These are phyloP conservation scores for Pseudochromis fuscus DNA, from an alignment of 2,797 vertebrate species.

Conservation along the genomic window DNA sequence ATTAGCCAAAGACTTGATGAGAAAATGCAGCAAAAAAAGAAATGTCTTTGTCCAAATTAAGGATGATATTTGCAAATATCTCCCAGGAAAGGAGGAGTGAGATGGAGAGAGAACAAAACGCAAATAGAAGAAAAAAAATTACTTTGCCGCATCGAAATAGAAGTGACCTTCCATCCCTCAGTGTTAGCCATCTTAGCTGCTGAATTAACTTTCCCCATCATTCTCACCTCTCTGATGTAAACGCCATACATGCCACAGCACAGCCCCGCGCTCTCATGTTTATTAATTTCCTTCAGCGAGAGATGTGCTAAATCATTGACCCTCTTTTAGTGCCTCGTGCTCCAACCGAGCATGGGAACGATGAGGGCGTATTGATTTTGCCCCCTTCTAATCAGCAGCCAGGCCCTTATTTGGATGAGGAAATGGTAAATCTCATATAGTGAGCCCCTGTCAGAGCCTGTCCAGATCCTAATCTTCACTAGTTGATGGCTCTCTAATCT, in stretches of 20 bases:
- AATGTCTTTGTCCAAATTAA: slow-evolving; percentile 15
- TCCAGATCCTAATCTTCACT: slow-evolving; percentile 73
- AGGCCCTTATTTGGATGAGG: slow-evolving; percentile 69
- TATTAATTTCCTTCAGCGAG: slow-evolving; percentile 75
- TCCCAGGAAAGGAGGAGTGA: slow-evolving; percentile 9
- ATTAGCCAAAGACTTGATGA: slow-evolving; percentile 6
- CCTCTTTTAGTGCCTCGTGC: slow-evolving; percentile 71
- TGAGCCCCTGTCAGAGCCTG: slow-evolving; percentile 71
- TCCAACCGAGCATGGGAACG: slow-evolving; percentile 74
- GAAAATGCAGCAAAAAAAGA: slow-evolving; percentile 3
- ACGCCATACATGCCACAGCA: slow-evolving; percentile 43
- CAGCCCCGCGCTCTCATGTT: slow-evolving; percentile 72
- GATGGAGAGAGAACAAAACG: slow-evolving; percentile 18
- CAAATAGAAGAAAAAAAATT: slow-evolving; percentile 40
- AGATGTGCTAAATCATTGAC: slow-evolving; percentile 78
- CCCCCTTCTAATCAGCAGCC: slow-evolving; percentile 76
- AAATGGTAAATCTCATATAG: slow-evolving; percentile 77
- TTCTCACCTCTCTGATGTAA: slow-evolving; percentile 70
- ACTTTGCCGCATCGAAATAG: slow-evolving; percentile 51
- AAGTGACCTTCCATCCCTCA: slow-evolving; percentile 68
- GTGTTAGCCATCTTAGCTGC: slow-evolving; percentile 31
- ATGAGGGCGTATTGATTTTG: slow-evolving; percentile 79
- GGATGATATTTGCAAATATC: slow-evolving; percentile 32
- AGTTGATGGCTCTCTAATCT: slow-evolving; percentile 77
- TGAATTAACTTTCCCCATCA: slow-evolving; percentile 73